These are phyloP conservation scores for Carassius carassius DNA, from an alignment of 2,113 vertebrate genomes.

Conservation along the genomic window DNA sequence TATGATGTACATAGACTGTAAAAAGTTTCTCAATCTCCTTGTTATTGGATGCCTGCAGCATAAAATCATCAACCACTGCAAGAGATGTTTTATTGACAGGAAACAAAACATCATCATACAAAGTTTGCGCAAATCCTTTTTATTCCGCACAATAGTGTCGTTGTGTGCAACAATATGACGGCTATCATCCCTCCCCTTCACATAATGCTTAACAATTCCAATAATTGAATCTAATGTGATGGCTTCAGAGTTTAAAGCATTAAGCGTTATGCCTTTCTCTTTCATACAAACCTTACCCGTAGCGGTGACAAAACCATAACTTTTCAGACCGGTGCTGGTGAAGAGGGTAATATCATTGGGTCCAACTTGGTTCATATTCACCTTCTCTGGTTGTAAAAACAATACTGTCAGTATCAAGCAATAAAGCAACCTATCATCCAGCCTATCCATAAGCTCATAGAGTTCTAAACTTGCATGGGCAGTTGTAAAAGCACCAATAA, in stretches of 20 bases:
- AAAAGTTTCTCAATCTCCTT: too few species aligned
- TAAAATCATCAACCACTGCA: too few species aligned
- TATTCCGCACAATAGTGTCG: neutral
- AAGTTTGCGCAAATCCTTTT: neutral
- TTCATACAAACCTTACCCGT: too few species aligned
- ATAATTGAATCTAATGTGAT: constrained; percentile 25
- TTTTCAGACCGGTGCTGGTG: neutral
- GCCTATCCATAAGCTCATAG: constrained; percentile 1
- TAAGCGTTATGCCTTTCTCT: too few species aligned
- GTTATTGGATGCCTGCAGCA: too few species aligned
- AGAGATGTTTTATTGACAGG: neutral
- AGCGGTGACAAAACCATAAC: too few species aligned
- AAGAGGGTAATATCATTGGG: too few species aligned
- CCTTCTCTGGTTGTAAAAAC: neutral
- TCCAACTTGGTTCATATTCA: neutral
- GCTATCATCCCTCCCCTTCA: neutral
- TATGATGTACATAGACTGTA: too few species aligned
- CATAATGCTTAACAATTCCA: neutral
- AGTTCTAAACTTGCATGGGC: neutral
- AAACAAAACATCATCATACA: constrained; percentile 3
- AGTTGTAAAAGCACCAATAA: neutral
- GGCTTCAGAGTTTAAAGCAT: neutral
- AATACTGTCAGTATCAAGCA: neutral
- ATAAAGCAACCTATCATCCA: neutral
- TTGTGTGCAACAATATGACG: neutral